Evolutionary conservation across 2,888 invertebrate genomes (phyloP), one percentile per base, ranked within the genome.

Genomic region (Leptinotarsa tumamoca): DNA sequence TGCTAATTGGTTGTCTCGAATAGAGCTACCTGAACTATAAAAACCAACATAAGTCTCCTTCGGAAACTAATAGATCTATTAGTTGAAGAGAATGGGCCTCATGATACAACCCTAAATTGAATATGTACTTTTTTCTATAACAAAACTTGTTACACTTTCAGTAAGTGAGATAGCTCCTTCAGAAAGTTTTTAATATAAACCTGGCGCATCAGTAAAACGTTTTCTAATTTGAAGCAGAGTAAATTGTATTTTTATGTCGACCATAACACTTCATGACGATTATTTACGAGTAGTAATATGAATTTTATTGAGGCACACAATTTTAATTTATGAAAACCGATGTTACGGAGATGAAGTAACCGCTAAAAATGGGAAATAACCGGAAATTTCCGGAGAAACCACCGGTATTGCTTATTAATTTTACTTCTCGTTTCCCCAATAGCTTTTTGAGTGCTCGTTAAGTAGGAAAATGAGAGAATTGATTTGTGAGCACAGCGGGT

Each of bases 371-470:
- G 74, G 63, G 70, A 63, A 74, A 73, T 74, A 74, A 73, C 61
- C 68, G 49, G 73, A 27, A 73, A 63, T 69, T 73, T 69, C 33
- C 61, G 54, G 18, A 21, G 63, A 68, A 68, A 74, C 68, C 61
- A 52, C 73, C 58, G 73, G 69, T 70, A 74, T 74, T 70, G 74
- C 74, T 74, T 70, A 70, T 70, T 74, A 74, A 74, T 74, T 74
- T 70, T 52, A 74, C 69, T 74, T 74, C 70, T 70, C 52, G 15
- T 69, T 74, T 43, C 56, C 66, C 54, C 70, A 63, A 70, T 70
- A 52, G 69, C 69, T 49, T 68, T 68, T 51, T 63, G 73, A 61
- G 70, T 52, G 74, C 70, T 58, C 58, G 58, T 58, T 58, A 27
- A 23, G 23, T 52, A 66, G 66, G 70, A 21, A 74, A 70, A 74